Conservation (phyloP, 1,140 invertebrate species). For the Habropoda laboriosa region DNA sequence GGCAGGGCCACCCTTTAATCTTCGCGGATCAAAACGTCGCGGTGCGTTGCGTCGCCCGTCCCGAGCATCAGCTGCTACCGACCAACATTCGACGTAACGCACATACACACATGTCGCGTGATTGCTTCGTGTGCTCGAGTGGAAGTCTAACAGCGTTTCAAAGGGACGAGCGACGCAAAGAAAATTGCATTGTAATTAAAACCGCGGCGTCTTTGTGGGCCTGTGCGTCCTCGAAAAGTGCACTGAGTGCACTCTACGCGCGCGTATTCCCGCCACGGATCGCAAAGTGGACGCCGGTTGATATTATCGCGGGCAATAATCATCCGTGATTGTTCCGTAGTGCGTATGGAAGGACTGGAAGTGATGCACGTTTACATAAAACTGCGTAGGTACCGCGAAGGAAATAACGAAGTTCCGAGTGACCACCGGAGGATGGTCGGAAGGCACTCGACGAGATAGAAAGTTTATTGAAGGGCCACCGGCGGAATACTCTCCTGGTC, state of each 20-base stretch:
- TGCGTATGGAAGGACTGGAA: background rate
- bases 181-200: slow-evolving; percentile 82
- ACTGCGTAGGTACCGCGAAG: background rate
- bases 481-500: background rate
- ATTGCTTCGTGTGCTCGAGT: slow-evolving; percentile 81
- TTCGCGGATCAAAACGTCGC: slow-evolving; percentile 78
- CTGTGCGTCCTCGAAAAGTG: slow-evolving; percentile 16
- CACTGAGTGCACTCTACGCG: slow-evolving; percentile 13
- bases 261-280: background rate
- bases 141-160: slow-evolving; percentile 80
- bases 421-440: background rate
- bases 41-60: slow-evolving; percentile 39
- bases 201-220: slow-evolving; percentile 51
- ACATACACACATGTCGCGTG: slow-evolving; percentile 68
- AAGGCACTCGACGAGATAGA: background rate
- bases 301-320: slow-evolving; percentile 19
- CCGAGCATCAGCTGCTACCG: too few species aligned
- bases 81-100: slow-evolving; percentile 60
- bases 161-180: slow-evolving; percentile 74
- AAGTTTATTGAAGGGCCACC: background rate
- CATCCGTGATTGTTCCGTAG: background rate
- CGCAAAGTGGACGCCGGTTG: background rate
- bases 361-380: background rate
- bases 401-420: background rate
- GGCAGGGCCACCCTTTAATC: slow-evolving; percentile 76